Evolutionary conservation across 2,797 vertebrate genomes (phyloP).

Genomic region (Schizopygopsis malacanthus): DNA sequence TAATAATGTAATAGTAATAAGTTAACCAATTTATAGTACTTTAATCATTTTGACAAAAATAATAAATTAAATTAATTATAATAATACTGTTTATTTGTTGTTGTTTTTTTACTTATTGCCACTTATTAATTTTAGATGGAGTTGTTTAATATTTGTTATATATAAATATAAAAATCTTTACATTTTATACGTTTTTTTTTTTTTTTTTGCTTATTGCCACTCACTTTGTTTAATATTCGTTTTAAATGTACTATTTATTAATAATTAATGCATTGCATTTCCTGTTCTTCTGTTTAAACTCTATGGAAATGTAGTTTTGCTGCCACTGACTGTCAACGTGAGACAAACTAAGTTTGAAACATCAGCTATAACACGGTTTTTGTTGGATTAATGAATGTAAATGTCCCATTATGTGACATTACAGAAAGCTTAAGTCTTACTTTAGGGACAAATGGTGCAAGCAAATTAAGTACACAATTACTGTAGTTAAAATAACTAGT

Average conservation of each 20-base stretch:
- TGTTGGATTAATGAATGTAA: slow-evolving; percentile 1
- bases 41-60: not conserved
- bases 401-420: not conserved
- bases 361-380: not conserved
- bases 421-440: not conserved
- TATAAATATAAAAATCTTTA: not conserved
- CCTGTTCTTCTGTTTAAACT: not conserved
- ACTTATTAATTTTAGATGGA: not conserved
- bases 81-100: not conserved
- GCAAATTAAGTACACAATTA: not conserved
- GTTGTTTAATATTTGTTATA: slow-evolving; percentile 2
- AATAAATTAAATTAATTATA: not conserved
- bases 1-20: not conserved
- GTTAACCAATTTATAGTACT: not conserved
- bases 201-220: not conserved
- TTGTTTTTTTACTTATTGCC: not conserved
- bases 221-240: not conserved
- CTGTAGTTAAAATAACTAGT: not conserved
- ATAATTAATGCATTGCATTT: not conserved
- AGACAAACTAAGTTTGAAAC: not conserved
- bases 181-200: not conserved
- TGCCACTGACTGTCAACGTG: too few species aligned
- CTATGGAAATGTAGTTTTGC: not conserved
- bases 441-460: not conserved
- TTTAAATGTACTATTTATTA: not conserved